Evolutionary conservation across 2,888 invertebrate species (phyloP), one percentile per base, ranked within the genome.

Genomic region (Altica lythri): DNA sequence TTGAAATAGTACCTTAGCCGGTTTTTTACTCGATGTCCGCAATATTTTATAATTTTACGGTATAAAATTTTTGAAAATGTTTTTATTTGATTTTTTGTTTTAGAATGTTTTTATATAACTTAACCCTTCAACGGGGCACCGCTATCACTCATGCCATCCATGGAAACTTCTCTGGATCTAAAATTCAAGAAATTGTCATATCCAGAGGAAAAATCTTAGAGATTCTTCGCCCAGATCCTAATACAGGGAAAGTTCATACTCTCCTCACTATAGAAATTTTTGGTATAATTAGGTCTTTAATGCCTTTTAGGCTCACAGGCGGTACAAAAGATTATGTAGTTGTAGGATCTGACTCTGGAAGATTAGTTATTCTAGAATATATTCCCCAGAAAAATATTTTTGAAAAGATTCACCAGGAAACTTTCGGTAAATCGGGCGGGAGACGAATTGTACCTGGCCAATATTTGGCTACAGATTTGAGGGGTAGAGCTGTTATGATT

Each of bases 271-370:
- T 92, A 1, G 97, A 99, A 76, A 90, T 95, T 54, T 99, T 99
- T 78, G 98, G 98, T n/a, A 87, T 98, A 53, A 84, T 99, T 48
- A 83, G 99, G 37, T 95, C 97, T 0, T 81, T 99, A 68, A 93
- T 97, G 89, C 88, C 97, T 12, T 99, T 99, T 74, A 84, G 99
- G 46, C 82, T 99, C 29, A 97, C 97, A 10, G 98, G 98, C 22
- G 96, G 95, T 60, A 92, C 91, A 1, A 98, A 98, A 88, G 99
- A 99, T 85, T 99, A 97, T 76, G 89, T 98, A 60, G 93, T 98
- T 8, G 89, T 98, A 58, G 99, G 99, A 0, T 96, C 98, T 0
- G 99, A 99, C 77, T 98, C 99, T 27, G 99, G 99, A 0, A 85
- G 98, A 55, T 96, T 99, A 70, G 94, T 97, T 0, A 97, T 99